Evolutionary conservation across 2,888 invertebrate species (phyloP), one percentile per base, ranked within the genome.

Genomic region (Imbricaverruca yamaguchii): DNA sequence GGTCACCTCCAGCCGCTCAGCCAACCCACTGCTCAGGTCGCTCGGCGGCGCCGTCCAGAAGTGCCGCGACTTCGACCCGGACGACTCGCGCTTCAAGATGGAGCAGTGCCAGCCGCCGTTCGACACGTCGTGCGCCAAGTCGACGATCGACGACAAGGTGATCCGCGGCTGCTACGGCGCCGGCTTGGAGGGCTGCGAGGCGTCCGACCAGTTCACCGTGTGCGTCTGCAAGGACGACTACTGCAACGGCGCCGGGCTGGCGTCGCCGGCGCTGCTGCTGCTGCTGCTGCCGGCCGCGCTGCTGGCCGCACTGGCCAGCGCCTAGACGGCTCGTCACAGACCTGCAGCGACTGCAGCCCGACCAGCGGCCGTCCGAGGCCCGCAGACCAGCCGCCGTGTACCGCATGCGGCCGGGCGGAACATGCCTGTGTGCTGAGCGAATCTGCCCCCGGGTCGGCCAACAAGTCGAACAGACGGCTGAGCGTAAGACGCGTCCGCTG

Each of bases 281-380:
- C 53, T 74, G 74, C 74, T 74, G 74, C 21, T 74, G 74, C 74
- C 74, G 74, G 74, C 74, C 74, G 74, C 55, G 23, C 74, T 55
- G 53, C 10, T 55, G 39, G 39, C 39, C 39, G 39, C 2, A 39
- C 39, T 39, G 39, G 39, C 4, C 39, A 39, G 39, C 39, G 39
- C 39, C 39, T 39, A 39, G 39, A 39, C 39, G 39, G 39, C 39
- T 4, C 2, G 4, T 4, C 39, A 4, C 39, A 39, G 39, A 39
- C 39, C 39, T 39, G 39, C 39, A 39, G 39, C 39, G 39, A 39
- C 39, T 39, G 1, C 39, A 39, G 39, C 4, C 39, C 39, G 39
- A 3, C 1, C 39, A 39, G 39, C 39, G 39, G 39, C 39, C 39
- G 39, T 39, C 39, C 39, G 39, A 39, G 4, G 39, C 39, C 39